Evolutionary conservation across 2,113 vertebrate genomes (phyloP), one percentile per base, ranked within the genome.

Genomic region (Beaufortia kweichowensis): DNA sequence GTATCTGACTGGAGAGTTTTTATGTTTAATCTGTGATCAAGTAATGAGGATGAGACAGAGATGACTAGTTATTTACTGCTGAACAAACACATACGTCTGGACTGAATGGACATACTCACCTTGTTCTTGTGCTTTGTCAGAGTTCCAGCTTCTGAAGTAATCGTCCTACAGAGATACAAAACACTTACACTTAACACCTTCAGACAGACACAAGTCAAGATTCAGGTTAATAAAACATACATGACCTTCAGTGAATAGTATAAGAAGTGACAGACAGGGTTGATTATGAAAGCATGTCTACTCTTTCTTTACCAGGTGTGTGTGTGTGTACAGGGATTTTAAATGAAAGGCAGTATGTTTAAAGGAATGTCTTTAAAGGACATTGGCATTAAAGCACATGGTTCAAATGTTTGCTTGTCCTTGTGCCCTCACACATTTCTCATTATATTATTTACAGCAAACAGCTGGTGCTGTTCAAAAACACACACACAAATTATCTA

Each of bases 121-220:
- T 82, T 76, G 75, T 15, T 79, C 72, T 67, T 79, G 73, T 65
- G 66, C 73, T 82, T 82, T 82, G 46, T 53, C 72, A 23, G 81
- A 61, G 55, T 21, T 50, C 81, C 81, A 79, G 61, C 67, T 68
- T 70, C 77, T 79, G 77, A 82, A 76, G 81, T 72, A 79, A 76
- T 82, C 81, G 41, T 82, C 81, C 81, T 82, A 77, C 1, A 73
- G 31, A 73, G 24, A 77, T 33, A 82, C 35, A 64, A 26, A 81
- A 77, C 35, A 59, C 21, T 48, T 17, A 14, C 53, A 70, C 12
- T 31, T 50, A 31, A 35, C 43, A 69, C 62, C 29, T 28, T 43
- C 31, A 56, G 6, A 67, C n/a, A 69, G 21, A 31, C 9, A 77
- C 14, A 41, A 81, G 61, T 23, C 48, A 56, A 31, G 10, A 35